Conservation (phyloP, 2,113 vertebrate species). For the Ptychochromis oligacanthus region DNA sequence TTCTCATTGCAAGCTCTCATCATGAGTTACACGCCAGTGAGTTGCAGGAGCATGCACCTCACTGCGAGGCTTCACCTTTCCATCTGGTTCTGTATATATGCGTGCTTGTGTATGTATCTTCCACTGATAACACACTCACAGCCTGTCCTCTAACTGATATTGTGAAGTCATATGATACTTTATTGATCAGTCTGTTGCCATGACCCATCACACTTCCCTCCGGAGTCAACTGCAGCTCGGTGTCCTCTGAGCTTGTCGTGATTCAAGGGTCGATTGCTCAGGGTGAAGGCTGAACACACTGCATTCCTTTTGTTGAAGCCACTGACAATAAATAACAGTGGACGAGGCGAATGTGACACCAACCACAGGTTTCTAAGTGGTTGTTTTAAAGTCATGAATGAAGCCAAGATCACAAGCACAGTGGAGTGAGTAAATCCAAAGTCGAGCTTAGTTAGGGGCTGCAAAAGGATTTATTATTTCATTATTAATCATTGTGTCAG, state of each 20-base stretch:
- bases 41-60: neutral
- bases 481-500: neutral
- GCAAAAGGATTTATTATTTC: neutral
- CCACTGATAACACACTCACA: neutral
- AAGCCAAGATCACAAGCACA: conserved; percentile 1
- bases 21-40: conserved; percentile 16
- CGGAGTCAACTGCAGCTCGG: conserved; percentile 23
- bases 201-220: conserved; percentile 28
- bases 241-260: neutral
- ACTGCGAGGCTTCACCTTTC: conserved; percentile 16
- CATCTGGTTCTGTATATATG: conserved; percentile 18
- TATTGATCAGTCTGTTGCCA: conserved; percentile 45
- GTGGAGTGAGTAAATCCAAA: neutral
- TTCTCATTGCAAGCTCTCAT: conserved; percentile 11
- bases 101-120: neutral
- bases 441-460: neutral
- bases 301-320: neutral
- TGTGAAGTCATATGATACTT: conserved; percentile 40
- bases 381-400: neutral
- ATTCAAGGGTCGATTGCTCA: conserved; percentile 13
- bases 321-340: conserved; percentile 12
- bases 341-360: conserved; percentile 22
- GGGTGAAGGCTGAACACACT: conserved; percentile 10
- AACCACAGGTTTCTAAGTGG: conserved; percentile 1
- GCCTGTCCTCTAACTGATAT: conserved; percentile 45